Base-by-base conservation (phyloP, 1,140 invertebrate species). In the Sarcophaga peregrina region DNA sequence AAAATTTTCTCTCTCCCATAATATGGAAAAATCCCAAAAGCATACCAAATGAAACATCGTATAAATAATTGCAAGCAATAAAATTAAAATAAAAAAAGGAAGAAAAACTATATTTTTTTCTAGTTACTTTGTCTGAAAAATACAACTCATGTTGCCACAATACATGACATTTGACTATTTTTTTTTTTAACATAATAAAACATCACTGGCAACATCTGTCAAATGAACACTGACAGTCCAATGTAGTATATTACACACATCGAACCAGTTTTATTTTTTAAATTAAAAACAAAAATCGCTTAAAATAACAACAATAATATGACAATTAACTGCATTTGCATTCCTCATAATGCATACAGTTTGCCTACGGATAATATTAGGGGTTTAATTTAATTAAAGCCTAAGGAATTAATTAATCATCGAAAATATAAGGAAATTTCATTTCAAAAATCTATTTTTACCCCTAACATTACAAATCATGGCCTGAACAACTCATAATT, bases 181-280 rank as follows among this genome's bases (percentile, higher is more conserved):
- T 13, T 58, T 52, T 6, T 1, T 37, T 2, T 2, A 58, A 58
- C 54, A 58, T n/a, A 58, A 58, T 13, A 58, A 58, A 58, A 58
- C 54, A 58, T 37, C 25, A n/a, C 50, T 10, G 50, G 0, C 15
- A 58, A n/a, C 54, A 58, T 58, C 54, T 37, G 25, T 58, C 3
- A 58, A 58, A 58, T 37, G 25, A 52, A n/a, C 13, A 58, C 54
- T 7, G 54, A 52, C 50, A 52, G 50, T 58, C 54, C 54, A 58
- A 58, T 58, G 54, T 58, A 58, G 54, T 58, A 58, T 58, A 58
- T 58, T 58, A 58, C 54, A 58, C 54, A 15, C 54, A 58, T 58
- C 54, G 54, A 13, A 58, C n/a, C 54, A 58, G 25, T 37, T 37
- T 37, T 4, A 37, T n/a, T n/a, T n/a, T n/a, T n/a, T n/a, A n/a